Evolutionary conservation across 2,113 vertebrate species (phyloP).

Genomic region (Rana temporaria): DNA sequence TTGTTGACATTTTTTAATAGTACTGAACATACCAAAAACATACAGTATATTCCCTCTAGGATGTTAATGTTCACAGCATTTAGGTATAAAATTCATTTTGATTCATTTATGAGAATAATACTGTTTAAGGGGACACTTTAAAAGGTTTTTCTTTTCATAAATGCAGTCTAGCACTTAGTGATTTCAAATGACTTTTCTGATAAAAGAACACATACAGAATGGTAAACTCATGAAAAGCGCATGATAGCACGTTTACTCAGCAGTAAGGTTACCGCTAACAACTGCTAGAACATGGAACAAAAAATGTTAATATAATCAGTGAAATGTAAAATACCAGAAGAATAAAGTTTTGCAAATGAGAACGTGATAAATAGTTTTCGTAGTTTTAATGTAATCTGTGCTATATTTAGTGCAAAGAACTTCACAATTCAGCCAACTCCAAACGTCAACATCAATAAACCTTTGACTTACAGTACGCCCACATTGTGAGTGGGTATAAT

Average conservation of each 20-base stretch:
- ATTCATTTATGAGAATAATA: too few relatives aligned
- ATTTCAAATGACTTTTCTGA: background rate
- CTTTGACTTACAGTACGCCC: constrained; percentile 40
- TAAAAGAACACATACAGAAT: too few relatives aligned
- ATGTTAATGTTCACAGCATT: too few relatives aligned
- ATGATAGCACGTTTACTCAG: background rate
- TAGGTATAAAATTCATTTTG: too few relatives aligned
- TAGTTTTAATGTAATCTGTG: constrained; percentile 5
- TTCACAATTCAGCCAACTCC: background rate
- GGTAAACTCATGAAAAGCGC: background rate
- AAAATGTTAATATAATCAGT: background rate
- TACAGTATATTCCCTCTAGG: too few relatives aligned
- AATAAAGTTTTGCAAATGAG: background rate
- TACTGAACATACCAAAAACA: too few relatives aligned
- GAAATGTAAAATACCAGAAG: background rate
- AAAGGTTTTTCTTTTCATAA: too few relatives aligned
- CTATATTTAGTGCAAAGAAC: background rate
- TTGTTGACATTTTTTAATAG: too few relatives aligned
- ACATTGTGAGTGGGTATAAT: constrained; percentile 30
- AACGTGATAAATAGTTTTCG: background rate
- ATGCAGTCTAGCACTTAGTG: too few relatives aligned
- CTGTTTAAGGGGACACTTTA: too few relatives aligned
- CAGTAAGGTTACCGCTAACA: background rate
- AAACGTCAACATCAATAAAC: constrained; percentile 17
- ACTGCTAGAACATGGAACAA: background rate